Percentiles rank a stretch among this genome's conserved stretches.
Evolutionary conservation across 2,113 vertebrate genomes (phyloP).

Genomic region (Ciconia boyciana): DNA sequence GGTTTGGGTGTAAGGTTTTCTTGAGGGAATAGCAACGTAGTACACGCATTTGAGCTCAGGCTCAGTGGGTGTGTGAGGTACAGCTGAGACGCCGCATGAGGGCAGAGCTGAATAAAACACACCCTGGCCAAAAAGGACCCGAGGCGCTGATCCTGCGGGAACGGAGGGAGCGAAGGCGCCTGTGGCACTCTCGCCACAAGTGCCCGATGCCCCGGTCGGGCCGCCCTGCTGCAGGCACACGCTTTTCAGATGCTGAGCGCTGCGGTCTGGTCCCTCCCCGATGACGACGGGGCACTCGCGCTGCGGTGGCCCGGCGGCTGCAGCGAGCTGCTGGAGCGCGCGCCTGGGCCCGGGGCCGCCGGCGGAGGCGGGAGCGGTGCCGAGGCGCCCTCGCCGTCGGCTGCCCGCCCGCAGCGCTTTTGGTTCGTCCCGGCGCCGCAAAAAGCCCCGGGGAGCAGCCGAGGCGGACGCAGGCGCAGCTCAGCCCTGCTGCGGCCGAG

Average conservation of each 20-base stretch:
- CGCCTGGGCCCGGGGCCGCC: not conserved
- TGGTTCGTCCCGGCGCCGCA: no score
- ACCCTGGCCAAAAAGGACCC: no score
- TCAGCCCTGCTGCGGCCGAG: not conserved
- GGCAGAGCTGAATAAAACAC: not conserved
- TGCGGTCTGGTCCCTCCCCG: no score
- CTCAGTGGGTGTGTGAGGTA: not conserved
- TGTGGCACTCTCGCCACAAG: no score
- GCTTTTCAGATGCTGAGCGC: not conserved
- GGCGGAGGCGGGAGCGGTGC: not conserved
- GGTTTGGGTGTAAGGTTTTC: not conserved
- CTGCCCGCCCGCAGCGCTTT: not conserved
- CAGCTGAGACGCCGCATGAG: fast-evolving
- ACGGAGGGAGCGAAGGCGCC: fast-evolving
- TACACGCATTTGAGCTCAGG: fast-evolving
- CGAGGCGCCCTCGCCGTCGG: no score
- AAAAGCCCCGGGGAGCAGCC: not conserved
- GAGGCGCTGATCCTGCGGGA: not conserved
- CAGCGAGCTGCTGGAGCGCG: fast-evolving
- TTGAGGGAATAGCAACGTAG: not conserved
- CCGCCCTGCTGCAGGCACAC: not conserved
- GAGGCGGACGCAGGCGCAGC: not conserved
- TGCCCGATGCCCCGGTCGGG: fast-evolving
- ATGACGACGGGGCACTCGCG: no score
- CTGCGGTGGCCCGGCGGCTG: not conserved